Base-by-base conservation (phyloP, 2,888 invertebrate species). In the Eupithecia inturbata region DNA sequence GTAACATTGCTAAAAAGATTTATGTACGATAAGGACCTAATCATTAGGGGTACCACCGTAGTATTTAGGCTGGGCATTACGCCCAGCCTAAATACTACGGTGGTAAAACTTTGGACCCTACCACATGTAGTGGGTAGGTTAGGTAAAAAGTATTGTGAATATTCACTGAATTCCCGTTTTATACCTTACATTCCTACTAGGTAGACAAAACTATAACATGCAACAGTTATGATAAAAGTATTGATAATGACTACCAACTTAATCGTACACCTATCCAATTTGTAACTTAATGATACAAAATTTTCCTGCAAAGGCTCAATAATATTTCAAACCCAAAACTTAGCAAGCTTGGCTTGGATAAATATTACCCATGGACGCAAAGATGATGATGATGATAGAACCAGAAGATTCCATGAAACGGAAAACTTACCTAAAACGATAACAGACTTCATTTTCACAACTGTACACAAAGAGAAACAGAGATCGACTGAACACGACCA, bases 391-490 rank as follows among this genome's bases (percentile, higher is more conserved):
- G 19, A n/a, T n/a, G n/a, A n/a, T n/a, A n/a, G n/a, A n/a, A n/a
- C 57, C 26, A 57, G 57, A 57, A 57, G 16, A 6, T 41, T 60
- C 57, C 36, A 26, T 36, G 22, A 14, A n/a, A 26, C 10, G 19
- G 33, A 10, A 77, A 64, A 85, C 93, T 93, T 80, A 93, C 93
- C 93, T 70, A 93, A 90, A 83, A 92, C 80, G 83, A 91, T 82
- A 71, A 93, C 81, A 76, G 88, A 84, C 88, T 90, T 93, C 93
- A 93, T 93, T 78, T 82, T 82, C 78, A 80, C 82, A 83, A 85
- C 81, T 81, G 84, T 79, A 78, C 85, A 77, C 84, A 68, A 76
- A 81, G 78, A 79, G 79, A 74, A 82, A 84, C 81, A 75, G 81
- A 81, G 73, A 82, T 82, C 79, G 82, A 91, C 91, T 92, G 89